These are phyloP conservation scores for Empidonax traillii DNA, from an alignment of 2,113 vertebrate species.

Conservation along the genomic window DNA sequence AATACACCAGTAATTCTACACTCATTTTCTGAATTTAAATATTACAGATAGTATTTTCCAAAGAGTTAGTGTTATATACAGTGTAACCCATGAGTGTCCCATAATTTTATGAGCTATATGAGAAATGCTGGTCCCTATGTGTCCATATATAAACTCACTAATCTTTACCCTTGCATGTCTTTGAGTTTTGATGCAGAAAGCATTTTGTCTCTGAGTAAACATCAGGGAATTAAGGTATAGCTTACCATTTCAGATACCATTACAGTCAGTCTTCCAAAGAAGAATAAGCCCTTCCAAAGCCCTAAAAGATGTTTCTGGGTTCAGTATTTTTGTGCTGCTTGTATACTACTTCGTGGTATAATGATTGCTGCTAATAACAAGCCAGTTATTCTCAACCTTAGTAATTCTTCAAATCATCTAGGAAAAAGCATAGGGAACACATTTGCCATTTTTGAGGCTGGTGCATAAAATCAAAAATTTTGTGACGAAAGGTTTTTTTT, in stretches of 20 bases:
- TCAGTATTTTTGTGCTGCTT: neutral
- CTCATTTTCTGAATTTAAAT: neutral
- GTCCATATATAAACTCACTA: neutral
- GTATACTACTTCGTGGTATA: neutral
- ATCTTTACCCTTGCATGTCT: neutral
- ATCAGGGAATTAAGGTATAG: neutral
- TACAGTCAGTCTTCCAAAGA: neutral
- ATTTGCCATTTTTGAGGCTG: neutral
- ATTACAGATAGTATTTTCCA: neutral
- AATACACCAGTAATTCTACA: neutral
- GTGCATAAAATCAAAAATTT: neutral
- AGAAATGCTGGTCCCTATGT: neutral
- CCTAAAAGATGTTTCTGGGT: neutral
- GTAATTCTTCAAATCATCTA: neutral
- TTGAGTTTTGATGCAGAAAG: neutral
- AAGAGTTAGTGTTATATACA: neutral
- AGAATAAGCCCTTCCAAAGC: neutral
- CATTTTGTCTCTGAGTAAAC: neutral
- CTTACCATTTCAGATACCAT: neutral
- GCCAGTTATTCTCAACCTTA: neutral
- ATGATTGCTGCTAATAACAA: neutral
- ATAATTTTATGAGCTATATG: neutral
- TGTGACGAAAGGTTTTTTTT: neutral
- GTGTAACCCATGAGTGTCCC: neutral
- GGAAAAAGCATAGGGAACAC: neutral